Evolutionary conservation across 1,140 invertebrate species (phyloP).

Genomic region (Brachionus calyciflorus): DNA sequence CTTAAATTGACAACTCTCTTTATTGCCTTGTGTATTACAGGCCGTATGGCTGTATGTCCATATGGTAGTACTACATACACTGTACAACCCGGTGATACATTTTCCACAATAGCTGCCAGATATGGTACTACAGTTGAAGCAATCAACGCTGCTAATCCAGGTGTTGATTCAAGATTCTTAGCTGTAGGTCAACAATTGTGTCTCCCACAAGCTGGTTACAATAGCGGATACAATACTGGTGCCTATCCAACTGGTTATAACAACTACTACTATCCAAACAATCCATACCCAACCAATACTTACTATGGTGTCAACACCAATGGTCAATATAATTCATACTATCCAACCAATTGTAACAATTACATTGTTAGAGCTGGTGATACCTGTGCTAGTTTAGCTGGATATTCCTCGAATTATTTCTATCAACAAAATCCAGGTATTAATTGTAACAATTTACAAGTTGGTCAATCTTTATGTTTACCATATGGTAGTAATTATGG

Average conservation of each 20-base stretch:
- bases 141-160: not conserved
- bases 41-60: no score
- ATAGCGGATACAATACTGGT: not conserved
- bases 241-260: not conserved
- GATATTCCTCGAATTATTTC: not conserved
- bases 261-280: constrained; percentile 3
- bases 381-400: no score
- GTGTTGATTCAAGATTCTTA: constrained; percentile 2
- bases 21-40: no score
- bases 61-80: not conserved
- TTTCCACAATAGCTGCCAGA: not conserved
- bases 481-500: not conserved
- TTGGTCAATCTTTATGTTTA: not conserved
- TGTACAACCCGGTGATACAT: not conserved
- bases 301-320: constrained; percentile 3
- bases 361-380: not conserved
- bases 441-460: no score
- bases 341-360: not conserved
- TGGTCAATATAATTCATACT: constrained; percentile 19
- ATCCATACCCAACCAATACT: not conserved
- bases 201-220: not conserved
- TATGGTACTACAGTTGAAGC: not conserved
- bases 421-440: not conserved
- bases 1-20: no score
- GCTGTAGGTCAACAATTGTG: not conserved